Percentiles rank a stretch among this genome's conserved stretches.
Conservation (phyloP, 2,113 vertebrate genomes). For the Heloderma charlesbogerti region DNA sequence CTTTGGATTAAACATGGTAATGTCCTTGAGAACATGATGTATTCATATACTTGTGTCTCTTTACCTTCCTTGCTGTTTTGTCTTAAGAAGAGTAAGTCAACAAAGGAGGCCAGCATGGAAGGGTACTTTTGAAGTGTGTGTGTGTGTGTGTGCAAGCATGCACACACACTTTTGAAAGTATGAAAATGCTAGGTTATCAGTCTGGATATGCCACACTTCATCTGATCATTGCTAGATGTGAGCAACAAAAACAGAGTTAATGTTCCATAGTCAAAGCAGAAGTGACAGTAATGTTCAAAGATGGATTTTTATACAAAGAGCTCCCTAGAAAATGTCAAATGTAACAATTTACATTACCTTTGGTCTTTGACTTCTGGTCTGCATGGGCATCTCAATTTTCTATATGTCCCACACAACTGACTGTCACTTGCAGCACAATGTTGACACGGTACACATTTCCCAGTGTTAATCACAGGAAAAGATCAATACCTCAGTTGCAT, state of each 20-base stretch:
- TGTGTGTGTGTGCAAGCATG: background rate
- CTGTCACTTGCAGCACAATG: background rate
- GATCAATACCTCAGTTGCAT: background rate
- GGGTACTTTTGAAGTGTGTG: background rate
- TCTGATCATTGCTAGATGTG: constrained; percentile 51
- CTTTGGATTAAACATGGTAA: background rate
- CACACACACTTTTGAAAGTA: constrained; percentile 32
- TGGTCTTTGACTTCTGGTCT: constrained; percentile 52
- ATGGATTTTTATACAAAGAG: constrained; percentile 62
- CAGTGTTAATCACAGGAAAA: background rate
- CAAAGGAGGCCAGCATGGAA: constrained; percentile 39
- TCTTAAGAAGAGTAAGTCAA: constrained; percentile 14
- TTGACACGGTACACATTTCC: background rate
- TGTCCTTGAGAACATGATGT: too few relatives aligned
- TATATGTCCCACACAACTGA: background rate
- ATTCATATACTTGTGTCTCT: background rate
- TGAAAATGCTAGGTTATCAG: constrained; percentile 62
- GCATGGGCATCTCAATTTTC: background rate
- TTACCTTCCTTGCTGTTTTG: background rate
- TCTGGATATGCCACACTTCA: constrained; percentile 58
- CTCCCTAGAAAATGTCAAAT: constrained; percentile 60
- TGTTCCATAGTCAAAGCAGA: constrained; percentile 53
- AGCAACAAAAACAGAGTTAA: constrained; percentile 67
- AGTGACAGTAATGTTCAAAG: constrained; percentile 62
- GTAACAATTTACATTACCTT: constrained; percentile 57